phyloP scores from a whole-genome alignment of 2,888 invertebrate species.

The Apamea crenata region DNA sequence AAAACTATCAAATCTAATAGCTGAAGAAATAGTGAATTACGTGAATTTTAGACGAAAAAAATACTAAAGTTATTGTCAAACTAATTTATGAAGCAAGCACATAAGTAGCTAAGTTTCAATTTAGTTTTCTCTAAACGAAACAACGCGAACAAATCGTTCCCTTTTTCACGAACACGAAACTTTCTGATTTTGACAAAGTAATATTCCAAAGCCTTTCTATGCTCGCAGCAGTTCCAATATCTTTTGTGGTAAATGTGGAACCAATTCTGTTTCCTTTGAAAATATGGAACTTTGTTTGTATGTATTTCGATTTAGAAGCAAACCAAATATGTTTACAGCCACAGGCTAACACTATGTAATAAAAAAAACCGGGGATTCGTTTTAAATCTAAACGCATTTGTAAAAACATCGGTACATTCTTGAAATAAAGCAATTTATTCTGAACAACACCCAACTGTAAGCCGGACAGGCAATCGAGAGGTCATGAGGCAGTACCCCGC shows the following conservation, averaged over 20 bases:
- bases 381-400: background rate
- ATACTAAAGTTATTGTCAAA: no score
- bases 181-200: slow-evolving; percentile 44
- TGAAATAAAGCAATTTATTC: background rate
- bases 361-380: background rate
- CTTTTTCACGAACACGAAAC: slow-evolving; percentile 13
- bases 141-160: background rate
- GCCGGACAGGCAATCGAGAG: background rate
- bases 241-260: slow-evolving; percentile 39
- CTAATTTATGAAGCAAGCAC: background rate
- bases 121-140: slow-evolving; percentile 8
- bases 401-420: background rate
- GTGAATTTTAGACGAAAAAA: no score
- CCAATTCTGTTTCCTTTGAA: slow-evolving; percentile 34
- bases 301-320: slow-evolving; percentile 18
- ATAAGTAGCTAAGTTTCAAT: background rate
- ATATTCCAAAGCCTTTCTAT: slow-evolving; percentile 27
- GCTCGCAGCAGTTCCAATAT: slow-evolving; percentile 38
- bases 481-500: no score
- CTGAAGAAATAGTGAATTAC: no score
- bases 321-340: background rate
- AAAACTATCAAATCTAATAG: no score
- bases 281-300: slow-evolving; percentile 4
- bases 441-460: background rate
- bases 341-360: background rate